phyloP scores from a whole-genome alignment of 1,140 invertebrate species.

The Pseudobourletiella spinata region DNA sequence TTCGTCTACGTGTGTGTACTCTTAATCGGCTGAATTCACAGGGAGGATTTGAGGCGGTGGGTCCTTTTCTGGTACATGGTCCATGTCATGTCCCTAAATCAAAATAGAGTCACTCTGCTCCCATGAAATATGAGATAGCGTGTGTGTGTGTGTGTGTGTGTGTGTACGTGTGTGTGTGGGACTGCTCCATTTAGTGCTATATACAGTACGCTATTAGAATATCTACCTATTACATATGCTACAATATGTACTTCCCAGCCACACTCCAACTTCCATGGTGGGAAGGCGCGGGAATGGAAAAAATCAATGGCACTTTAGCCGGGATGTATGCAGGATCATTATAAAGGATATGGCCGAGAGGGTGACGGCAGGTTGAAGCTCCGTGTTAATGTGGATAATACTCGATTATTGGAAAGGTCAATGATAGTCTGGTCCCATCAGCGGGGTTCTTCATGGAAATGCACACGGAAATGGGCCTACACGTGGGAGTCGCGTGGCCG shows the following conservation, averaged over 20 bases:
- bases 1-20: background rate
- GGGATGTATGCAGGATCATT: background rate
- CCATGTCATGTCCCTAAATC: constrained; percentile 24
- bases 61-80: constrained; percentile 13
- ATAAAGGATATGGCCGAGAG: background rate
- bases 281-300: too few species aligned
- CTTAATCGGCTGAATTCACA: constrained; percentile 1
- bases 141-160: too few species aligned
- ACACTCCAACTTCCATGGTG: too few species aligned
- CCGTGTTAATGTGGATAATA: constrained; percentile 34
- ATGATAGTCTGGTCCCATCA: constrained; percentile 32
- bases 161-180: background rate
- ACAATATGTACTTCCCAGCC: too few species aligned
- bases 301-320: too few species aligned
- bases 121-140: constrained; percentile 29
- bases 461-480: constrained; percentile 13
- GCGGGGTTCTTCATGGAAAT: constrained; percentile 27
- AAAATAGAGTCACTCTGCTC: constrained; percentile 23
- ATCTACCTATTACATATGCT: too few species aligned
- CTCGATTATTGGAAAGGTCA: constrained; percentile 30
- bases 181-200: too few species aligned
- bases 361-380: constrained; percentile 12
- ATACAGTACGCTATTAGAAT: too few species aligned
- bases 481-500: constrained; percentile 33
- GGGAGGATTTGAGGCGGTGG: constrained; percentile 12